Base-by-base conservation (phyloP, 2,888 invertebrate species). In the Leucania comma region DNA sequence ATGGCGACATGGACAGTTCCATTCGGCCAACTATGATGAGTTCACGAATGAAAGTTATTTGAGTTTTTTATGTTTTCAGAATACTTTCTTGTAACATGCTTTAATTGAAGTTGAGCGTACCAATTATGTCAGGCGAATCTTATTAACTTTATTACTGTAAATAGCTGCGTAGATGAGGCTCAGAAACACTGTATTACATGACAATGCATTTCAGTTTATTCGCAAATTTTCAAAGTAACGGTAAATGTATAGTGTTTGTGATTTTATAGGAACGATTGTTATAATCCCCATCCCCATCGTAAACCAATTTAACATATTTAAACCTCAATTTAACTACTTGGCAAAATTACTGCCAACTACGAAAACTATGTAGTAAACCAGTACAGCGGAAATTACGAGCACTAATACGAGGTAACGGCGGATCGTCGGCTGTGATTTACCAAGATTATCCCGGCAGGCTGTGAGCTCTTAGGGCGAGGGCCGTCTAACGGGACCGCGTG, bases 401-500 rank as follows among this genome's bases (percentile, higher is more conserved):
- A 65, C 72, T 76, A 79, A 81, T 76, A 73, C 73, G 66, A 72
- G 79, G 86, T 90, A 90, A 90, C 89, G 87, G 89, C 76, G 78
- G 75, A 81, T 81, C 81, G 85, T 65, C 75, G 88, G 81, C 85
- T 86, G 91, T 92, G 93, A 93, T 93, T 91, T 92, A 93, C 92
- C 90, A 90, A 91, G 92, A 92, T 93, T 90, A 93, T 93, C 94
- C 93, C 93, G 81, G 89, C 89, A 87, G 88, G 89, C 87, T 87
- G 86, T 80, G 88, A 92, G 89, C 87, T 87, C 86, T 80, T 88
- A 92, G 93, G 93, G 92, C 93, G 92, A 94, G 94, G 93, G 94
- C 94, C 94, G 90, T 78, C 88, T 95, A 95, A 96, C 95, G 95
- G 96, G 92, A 94, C 92, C 87, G 90, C 94, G 91, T 96, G 96